Conservation (phyloP, 2,113 vertebrate species). For the Astatoreochromis straeleni region DNA sequence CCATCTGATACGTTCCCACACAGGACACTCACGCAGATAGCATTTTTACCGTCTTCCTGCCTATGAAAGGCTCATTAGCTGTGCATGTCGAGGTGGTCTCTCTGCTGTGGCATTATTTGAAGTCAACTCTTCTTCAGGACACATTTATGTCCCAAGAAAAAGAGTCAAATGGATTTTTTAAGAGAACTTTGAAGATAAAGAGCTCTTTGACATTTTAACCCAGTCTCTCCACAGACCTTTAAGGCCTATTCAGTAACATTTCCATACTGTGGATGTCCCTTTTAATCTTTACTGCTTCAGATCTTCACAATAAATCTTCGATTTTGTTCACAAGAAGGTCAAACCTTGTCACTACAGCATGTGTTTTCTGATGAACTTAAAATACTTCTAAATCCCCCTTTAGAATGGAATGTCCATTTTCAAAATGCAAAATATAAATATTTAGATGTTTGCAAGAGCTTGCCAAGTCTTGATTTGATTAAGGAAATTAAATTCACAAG, state of each 20-base stretch:
- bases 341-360: not conserved
- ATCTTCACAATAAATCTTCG: conserved; percentile 3
- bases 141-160: conserved; percentile 19
- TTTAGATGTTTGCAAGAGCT: not conserved
- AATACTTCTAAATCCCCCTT: not conserved
- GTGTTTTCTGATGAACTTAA: not conserved
- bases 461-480: conserved; percentile 6
- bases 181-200: conserved; percentile 16
- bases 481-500: conserved; percentile 25
- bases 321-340: not conserved
- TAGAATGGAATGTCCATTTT: not conserved
- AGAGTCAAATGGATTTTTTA: not conserved
- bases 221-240: not conserved
- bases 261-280: not conserved
- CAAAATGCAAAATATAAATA: conserved; percentile 14
- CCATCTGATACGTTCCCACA: conserved; percentile 21
- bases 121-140: not conserved
- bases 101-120: conserved; percentile 7
- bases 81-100: not conserved
- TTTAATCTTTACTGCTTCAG: not conserved
- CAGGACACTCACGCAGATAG: not conserved
- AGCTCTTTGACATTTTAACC: not conserved
- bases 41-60: conserved; percentile 5
- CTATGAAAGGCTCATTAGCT: conserved; percentile 42
- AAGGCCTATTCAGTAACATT: not conserved